Evolutionary conservation across 1,140 invertebrate species (phyloP).

Genomic region (Drosophila navojoa): DNA sequence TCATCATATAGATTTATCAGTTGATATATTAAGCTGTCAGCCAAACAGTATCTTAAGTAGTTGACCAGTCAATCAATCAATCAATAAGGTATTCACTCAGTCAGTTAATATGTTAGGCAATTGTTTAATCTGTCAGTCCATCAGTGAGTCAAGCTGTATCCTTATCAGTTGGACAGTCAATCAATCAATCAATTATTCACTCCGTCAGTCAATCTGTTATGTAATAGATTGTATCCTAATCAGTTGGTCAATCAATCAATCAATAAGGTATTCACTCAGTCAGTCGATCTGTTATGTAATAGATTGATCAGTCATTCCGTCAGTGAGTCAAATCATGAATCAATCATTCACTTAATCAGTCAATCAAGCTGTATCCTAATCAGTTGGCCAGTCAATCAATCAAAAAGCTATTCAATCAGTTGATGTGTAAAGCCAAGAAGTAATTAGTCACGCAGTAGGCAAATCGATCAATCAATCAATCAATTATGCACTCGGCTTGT

Average conservation of each 20-base stretch:
- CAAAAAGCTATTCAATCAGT: too few species aligned
- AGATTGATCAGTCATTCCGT: neutral
- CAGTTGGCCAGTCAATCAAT: too few species aligned
- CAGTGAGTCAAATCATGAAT: neutral
- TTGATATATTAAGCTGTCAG: too few species aligned
- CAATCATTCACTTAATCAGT: neutral
- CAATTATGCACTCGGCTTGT: neutral
- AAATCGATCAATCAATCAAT: too few species aligned
- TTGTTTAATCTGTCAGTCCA: neutral
- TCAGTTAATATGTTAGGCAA: neutral
- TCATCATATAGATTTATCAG: too few species aligned
- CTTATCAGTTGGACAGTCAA: neutral
- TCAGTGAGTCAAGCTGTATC: neutral
- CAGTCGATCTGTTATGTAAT: neutral
- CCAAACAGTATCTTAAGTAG: too few species aligned
- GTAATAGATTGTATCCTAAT: too few species aligned
- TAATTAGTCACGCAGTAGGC: too few species aligned
- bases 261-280: neutral
- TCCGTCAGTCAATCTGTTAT: too few species aligned
- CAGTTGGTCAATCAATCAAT: neutral
- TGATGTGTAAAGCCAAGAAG: too few species aligned
- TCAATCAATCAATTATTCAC: neutral
- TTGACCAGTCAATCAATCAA: neutral
- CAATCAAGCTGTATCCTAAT: neutral
- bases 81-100: neutral